Base-by-base conservation (phyloP, 2,113 vertebrate genomes). In the Lasiurus cinereus region DNA sequence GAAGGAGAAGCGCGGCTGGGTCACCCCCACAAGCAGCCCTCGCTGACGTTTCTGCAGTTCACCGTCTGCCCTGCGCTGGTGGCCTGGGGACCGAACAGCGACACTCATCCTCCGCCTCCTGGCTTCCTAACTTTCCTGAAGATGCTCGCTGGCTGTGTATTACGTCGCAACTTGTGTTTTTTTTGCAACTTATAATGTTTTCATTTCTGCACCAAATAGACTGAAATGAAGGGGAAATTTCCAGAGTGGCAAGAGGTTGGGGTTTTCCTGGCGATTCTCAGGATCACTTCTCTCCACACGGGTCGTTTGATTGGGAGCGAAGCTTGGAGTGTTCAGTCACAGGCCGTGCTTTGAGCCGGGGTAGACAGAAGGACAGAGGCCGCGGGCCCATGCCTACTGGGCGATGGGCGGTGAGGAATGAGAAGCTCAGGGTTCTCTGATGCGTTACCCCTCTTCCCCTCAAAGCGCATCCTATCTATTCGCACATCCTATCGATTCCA, bases 341-440 rank as follows among this genome's bases (percentile, higher is more conserved):
- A 18, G 0, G 56, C 80, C 0, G 14, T 0, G 11, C 11, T 7
- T 4, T 3, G 46, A 0, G 0, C 27, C 39, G 18, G 16, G 33
- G 74, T n/a, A 29, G 18, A 10, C 0, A 46, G 90, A 52, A 82
- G 95, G 66, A 87, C 39, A 48, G 48, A 88, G 36, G 79, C 24
- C 62, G 48, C 91, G 59, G 22, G 67, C 62, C 43, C 59, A 76
- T 95, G 66, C 24, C n/a, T 31, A 50, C 33, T 78, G 77, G 22
- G 31, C 46, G 33, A 48, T 86, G 52, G 95, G 88, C 83, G 0
- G 4, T 15, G 22, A 86, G 33, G 48, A 96, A 27, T 84, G 50
- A 86, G 3, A 70, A 70, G 19, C 22, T 52, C 78, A 80, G 21
- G 21, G 31, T 88, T 96, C 73, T 66, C 52, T 39, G 52, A 29